phyloP scores from a whole-genome alignment of 2,888 invertebrate species.

The Nebria salina region DNA sequence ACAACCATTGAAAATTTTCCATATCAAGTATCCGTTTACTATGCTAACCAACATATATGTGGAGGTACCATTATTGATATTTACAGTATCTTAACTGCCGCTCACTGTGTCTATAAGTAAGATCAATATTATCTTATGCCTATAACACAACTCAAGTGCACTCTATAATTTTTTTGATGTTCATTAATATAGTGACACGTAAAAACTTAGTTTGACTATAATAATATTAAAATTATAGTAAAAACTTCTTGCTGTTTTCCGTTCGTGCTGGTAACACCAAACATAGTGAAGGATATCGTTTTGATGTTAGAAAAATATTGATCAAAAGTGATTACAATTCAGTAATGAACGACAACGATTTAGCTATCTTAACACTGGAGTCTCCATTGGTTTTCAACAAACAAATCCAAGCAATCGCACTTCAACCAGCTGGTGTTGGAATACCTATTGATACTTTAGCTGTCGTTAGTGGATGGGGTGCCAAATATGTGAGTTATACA shows the following conservation, averaged over 20 bases:
- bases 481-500: too few relatives aligned
- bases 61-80: constrained; percentile 21
- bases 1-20: constrained; percentile 19
- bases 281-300: too few relatives aligned
- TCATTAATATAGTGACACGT: too few relatives aligned
- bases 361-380: constrained; percentile 13
- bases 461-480: constrained; percentile 28
- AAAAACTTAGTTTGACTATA: neutral
- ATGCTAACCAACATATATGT: constrained; percentile 4
- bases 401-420: neutral
- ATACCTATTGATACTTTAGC: constrained; percentile 8
- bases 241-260: neutral
- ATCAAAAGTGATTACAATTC: too few relatives aligned
- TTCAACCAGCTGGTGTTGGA: constrained; percentile 3
- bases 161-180: too few relatives aligned
- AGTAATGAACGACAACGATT: constrained; percentile 17
- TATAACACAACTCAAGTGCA: too few relatives aligned
- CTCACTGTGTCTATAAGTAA: constrained; percentile 32
- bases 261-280: too few relatives aligned
- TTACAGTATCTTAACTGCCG: constrained; percentile 21
- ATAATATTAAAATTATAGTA: neutral
- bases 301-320: too few relatives aligned
- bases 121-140: neutral
- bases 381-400: constrained; percentile 10
- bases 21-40: constrained; percentile 14